Percentiles rank a stretch among this genome's conserved stretches.
These are phyloP conservation scores for Drosophila nikananu DNA, from an alignment of 1,140 invertebrate species.

Conservation along the genomic window DNA sequence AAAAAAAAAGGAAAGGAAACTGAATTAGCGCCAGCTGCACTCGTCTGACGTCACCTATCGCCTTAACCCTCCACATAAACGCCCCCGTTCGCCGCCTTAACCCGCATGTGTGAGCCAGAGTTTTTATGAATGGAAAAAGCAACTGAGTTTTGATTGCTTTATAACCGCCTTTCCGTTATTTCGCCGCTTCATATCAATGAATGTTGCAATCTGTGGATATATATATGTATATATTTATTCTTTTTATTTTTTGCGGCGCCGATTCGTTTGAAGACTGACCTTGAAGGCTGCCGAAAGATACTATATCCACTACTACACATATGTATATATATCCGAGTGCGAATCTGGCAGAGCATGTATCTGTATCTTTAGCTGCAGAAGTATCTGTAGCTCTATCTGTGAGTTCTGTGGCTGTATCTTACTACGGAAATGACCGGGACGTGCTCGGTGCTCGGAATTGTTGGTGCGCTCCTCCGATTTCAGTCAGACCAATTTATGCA, in stretches of 20 bases:
- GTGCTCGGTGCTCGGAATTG: conserved; percentile 60
- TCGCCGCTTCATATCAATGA: conserved; percentile 60
- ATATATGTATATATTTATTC: background rate
- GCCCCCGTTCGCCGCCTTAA: conserved; percentile 33
- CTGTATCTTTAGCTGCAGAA: conserved; percentile 35
- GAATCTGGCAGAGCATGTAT: conserved; percentile 8
- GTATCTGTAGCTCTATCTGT: conserved; percentile 30
- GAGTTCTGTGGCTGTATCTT: conserved; percentile 59
- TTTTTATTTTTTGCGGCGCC: conserved; percentile 31
- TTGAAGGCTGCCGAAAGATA: conserved; percentile 48
- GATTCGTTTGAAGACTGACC: conserved; percentile 73
- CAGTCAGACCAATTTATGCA: conserved; percentile 41
- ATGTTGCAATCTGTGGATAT: conserved; percentile 37
- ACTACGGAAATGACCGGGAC: conserved; percentile 77
- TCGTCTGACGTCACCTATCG: conserved; percentile 65
- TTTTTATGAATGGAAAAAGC: conserved; percentile 77
- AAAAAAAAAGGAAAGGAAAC: conserved; percentile 17
- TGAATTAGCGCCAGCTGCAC: conserved; percentile 72
- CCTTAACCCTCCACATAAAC: conserved; percentile 20
- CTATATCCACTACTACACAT: conserved; percentile 11
- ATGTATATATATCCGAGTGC: conserved; percentile 5
- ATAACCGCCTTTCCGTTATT: conserved; percentile 42
- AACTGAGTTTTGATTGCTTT: conserved; percentile 72
- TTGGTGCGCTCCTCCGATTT: conserved; percentile 27
- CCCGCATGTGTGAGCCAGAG: conserved; percentile 21